Conservation (phyloP, 2,888 invertebrate species). For the Busseola fusca region DNA sequence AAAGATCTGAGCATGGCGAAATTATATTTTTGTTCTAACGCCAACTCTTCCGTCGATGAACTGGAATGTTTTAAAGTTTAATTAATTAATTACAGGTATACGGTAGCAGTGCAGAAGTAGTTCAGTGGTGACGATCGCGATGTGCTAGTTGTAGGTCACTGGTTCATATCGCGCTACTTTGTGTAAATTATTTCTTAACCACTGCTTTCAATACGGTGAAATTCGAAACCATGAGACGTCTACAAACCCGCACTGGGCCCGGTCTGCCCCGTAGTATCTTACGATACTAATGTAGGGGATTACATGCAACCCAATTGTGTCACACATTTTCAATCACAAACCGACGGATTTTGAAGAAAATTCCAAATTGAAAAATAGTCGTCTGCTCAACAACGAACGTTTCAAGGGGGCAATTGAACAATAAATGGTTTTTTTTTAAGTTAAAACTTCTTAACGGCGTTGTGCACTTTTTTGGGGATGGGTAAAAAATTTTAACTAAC, state of each 20-base stretch:
- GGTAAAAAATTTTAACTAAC: too few species aligned
- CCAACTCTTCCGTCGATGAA: slow-evolving; percentile 61
- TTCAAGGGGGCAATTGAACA: background rate
- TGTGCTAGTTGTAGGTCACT: background rate
- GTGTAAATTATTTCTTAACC: background rate
- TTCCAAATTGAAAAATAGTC: background rate
- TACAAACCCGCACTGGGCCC: too few species aligned
- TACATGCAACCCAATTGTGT: background rate
- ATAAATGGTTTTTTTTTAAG: background rate
- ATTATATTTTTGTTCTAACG: slow-evolving; percentile 86
- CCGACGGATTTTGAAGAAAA: background rate
- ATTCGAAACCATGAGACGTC: background rate
- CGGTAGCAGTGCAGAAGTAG: background rate
- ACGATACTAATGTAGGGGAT: background rate
- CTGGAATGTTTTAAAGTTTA: slow-evolving; percentile 57
- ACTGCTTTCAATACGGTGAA: background rate
- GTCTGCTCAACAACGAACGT: too few species aligned
- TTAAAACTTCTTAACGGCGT: too few species aligned
- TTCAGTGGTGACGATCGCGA: background rate
- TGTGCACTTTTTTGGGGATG: too few species aligned
- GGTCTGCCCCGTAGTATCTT: background rate
- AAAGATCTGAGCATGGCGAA: slow-evolving; percentile 93
- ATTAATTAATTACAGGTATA: background rate
- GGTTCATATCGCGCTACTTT: background rate
- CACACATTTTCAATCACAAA: background rate